Percentiles rank a stretch among this genome's conserved stretches.
phyloP scores from a whole-genome alignment of 2,113 vertebrate genomes.

The Neotragus moschatus region DNA sequence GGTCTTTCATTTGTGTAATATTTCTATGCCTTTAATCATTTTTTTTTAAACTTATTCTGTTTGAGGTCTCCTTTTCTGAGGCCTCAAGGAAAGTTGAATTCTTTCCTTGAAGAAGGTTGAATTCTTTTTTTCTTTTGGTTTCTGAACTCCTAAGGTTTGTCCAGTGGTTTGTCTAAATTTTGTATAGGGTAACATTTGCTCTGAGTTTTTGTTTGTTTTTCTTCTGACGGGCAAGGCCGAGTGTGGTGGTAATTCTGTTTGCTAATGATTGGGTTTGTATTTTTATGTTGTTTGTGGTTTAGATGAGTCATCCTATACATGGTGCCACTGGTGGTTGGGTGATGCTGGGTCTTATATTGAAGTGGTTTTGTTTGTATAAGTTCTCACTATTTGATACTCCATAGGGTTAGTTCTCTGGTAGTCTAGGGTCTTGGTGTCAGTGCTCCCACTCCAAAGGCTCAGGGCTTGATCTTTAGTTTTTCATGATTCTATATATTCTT shows the following conservation, averaged over 20 bases:
- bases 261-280: background rate
- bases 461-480: background rate
- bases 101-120: background rate
- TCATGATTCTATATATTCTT: background rate
- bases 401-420: background rate
- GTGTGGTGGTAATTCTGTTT: background rate
- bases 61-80: background rate
- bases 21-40: background rate
- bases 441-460: background rate
- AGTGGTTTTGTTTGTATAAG: background rate
- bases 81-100: background rate
- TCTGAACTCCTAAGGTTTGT: background rate
- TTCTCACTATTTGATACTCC: background rate
- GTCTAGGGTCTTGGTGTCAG: background rate
- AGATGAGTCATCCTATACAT: background rate
- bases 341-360: background rate
- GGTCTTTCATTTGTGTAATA: background rate
- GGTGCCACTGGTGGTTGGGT: background rate
- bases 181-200: background rate
- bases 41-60: background rate
- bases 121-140: background rate
- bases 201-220: background rate
- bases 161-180: background rate
- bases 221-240: background rate
- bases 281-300: background rate